Evolutionary conservation across 2,113 vertebrate species (phyloP), one percentile per base, ranked within the genome.

Genomic region (Hippoglossus stenolepis): DNA sequence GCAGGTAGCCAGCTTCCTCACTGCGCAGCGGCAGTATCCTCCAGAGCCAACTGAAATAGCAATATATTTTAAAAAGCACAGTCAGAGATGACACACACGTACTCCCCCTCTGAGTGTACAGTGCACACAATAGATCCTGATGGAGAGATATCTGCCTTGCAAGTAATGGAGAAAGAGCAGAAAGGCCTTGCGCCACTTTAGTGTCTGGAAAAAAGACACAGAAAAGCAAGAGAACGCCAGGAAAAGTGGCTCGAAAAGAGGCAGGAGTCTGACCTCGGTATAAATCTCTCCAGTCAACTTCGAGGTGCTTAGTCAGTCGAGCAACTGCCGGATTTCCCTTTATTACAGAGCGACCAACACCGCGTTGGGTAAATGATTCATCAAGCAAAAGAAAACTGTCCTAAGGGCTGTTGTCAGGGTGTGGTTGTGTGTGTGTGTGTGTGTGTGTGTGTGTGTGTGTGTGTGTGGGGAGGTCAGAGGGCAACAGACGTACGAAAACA

Each of bases 1-100:
- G 90, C 86, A 81, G 79, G 70, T 71, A 73, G 92, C 92, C 92
- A 93, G 77, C 77, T 72, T 76, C 70, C 84, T 87, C 80, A 47
- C 85, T 80, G 75, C 70, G 70, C 78, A 79, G 78, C 82, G 68
- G 67, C 73, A 60, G n/a, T 35, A 83, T 82, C 74, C 85, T 87
- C 75, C 69, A 70, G 66, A 83, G 85, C 71, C 56, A 77, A 87
- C 81, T 85, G 79, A 77, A 83, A 88, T 24, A 85, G 71, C 75
- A 35, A 15, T 43, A 65, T 68, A 62, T 51, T 51, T 51, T 51
- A 63, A 82, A 58, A 64, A 51, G 72, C 69, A 61, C 73, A 83
- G 80, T 79, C 84, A 90, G 70, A 84, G 81, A 85, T 88, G 76
- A 91, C 73, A 84, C 73, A 28, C 76, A 65, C 45, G 35, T 15